Conservation (phyloP, 1,140 invertebrate genomes). For the Stratiolaelaps scimitus region DNA sequence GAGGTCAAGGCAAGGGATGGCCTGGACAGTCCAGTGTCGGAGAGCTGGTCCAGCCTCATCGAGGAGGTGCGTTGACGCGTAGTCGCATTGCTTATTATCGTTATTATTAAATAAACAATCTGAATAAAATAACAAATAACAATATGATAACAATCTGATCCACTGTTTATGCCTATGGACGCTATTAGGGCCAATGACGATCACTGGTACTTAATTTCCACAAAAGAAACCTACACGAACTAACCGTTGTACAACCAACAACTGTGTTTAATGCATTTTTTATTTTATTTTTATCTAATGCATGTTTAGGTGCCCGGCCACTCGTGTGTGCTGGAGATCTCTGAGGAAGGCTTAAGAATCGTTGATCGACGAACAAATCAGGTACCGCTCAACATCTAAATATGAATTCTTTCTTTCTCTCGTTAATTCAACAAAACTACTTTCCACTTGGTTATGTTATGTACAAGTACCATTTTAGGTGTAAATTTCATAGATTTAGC, state of each 20-base stretch:
- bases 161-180: no score
- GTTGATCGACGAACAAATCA: conserved; percentile 55
- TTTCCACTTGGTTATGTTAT: conserved; percentile 32
- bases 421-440: conserved; percentile 52
- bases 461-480: no score
- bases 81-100: no score
- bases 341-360: conserved; percentile 86
- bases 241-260: neutral
- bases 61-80: conserved; percentile 52
- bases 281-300: neutral
- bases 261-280: conserved; percentile 17
- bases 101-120: no score
- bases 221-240: no score
- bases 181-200: no score
- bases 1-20: neutral
- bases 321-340: conserved; percentile 78
- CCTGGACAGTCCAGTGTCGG: conserved; percentile 38
- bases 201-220: no score
- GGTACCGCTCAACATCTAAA: conserved; percentile 33
- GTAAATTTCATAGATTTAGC: no score
- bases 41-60: conserved; percentile 70
- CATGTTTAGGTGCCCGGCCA: conserved; percentile 37
- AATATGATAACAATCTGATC: no score
- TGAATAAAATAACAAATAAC: no score
- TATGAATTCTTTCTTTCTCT: conserved; percentile 28